Evolutionary conservation across 1,140 invertebrate species (phyloP), one percentile per base, ranked within the genome.

Genomic region (Idris sp.): DNA sequence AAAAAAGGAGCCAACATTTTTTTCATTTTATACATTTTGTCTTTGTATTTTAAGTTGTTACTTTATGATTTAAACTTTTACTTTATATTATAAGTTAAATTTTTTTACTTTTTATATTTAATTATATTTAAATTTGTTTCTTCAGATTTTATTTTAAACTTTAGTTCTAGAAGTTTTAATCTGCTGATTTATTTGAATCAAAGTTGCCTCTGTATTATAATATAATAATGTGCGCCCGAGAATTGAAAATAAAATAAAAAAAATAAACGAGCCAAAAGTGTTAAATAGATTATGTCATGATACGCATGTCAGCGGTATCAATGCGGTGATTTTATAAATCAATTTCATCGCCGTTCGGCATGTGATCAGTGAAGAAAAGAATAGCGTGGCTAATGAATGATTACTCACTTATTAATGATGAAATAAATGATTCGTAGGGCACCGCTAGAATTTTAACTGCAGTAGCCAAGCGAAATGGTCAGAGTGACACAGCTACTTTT

Each of bases 361-460:
- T 62, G 43, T 40, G 58, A 72, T 62, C 49, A 31, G 65, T 46
- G 15, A 35, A 48, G 43, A 56, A 56, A 59, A 69, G 68, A 72
- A 72, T 49, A 49, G 58, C 68, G 68, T 72, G 26, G 58, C 58
- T 72, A 72, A 72, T 72, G 58, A 62, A 72, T 64, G 68, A 72
- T 62, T 72, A 72, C 68, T 72, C 68, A 72, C 68, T 72, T 51
- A 64, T 72, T 72, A 72, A 64, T 62, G 31, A 41, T 36, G 68
- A 72, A 72, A 72, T 72, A 64, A 72, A 72, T 64, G 68, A 72
- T 58, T 72, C 41, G 58, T 53, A 36, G 46, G 19, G 25, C 54
- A 53, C 64, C 51, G 9, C 44, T 16, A 44, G 68, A 54, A 61
- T 54, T 54, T 71, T 44, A 71, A 61, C 48, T 56, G 67, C 67